These are phyloP conservation scores for Dasyornis broadbenti DNA, from an alignment of 2,113 vertebrate species.

Conservation along the genomic window DNA sequence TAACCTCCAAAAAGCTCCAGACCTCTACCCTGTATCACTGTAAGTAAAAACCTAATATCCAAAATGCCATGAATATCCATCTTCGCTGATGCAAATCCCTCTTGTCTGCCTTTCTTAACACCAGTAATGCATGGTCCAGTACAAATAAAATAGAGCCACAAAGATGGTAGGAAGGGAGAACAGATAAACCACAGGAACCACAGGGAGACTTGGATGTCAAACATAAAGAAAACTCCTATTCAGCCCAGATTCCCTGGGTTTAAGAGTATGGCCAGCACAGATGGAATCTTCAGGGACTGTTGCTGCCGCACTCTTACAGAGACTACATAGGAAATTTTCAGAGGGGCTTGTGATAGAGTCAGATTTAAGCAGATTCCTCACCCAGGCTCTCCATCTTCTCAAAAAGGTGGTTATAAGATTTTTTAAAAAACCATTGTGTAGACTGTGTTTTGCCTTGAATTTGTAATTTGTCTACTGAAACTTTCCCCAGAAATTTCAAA, in stretches of 20 bases:
- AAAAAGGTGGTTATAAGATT: background rate
- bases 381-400: background rate
- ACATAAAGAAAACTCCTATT: background rate
- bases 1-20: background rate
- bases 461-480: background rate
- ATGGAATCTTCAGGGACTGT: background rate
- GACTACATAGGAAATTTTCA: background rate
- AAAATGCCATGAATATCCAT: background rate
- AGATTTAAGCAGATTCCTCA: background rate
- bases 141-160: background rate
- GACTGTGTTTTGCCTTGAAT: background rate
- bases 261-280: background rate
- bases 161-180: background rate
- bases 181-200: background rate
- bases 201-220: background rate
- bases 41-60: background rate
- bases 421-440: background rate
- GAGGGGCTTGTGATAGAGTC: background rate
- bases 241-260: background rate
- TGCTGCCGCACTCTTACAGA: background rate
- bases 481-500: background rate
- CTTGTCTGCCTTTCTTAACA: background rate
- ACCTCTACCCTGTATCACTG: background rate
- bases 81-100: background rate
- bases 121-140: background rate